Evolutionary conservation across 2,797 vertebrate genomes (phyloP), one percentile per base, ranked within the genome.

Genomic region (Acipenser oxyrinchus): DNA sequence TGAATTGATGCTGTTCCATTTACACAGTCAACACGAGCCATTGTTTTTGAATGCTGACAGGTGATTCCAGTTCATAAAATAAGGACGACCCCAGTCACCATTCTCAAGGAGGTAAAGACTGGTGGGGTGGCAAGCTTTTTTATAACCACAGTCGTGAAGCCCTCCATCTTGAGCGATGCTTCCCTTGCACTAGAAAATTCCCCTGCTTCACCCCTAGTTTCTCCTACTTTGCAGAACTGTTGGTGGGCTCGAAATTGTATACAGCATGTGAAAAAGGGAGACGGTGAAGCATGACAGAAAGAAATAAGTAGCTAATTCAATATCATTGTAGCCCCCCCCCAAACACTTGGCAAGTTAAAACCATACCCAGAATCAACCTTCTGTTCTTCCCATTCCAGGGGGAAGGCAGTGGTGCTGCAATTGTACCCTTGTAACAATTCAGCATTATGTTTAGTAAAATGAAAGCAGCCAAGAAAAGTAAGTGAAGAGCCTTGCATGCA

Each of bases 401-500:
- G n/a, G 53, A 55, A n/a, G 9, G 37, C 6, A 48, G 23, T 8
- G 60, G 59, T 12, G 13, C 37, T 62, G 60, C 48, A 62, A 62
- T 48, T 18, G 12, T 10, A 23, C n/a, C 60, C 60, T 10, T 62
- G 4, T 62, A 62, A 62, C 60, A 62, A 62, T 62, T 12, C 60
- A 37, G 60, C 60, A 23, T 62, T 62, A 18, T 62, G 60, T 48
- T 62, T 48, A 15, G 12, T 60, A 62, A 37, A 62, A 62, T 37
- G 18, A 48, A 48, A 62, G 18, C 18, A 48, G 18, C 60, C n/a
- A 62, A 18, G 12, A 62, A 62, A 62, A 62, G 10, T 3, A 12
- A 48, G 11, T 8, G 8, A 62, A 37, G 18, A 37, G 60, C 13
- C 15, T 62, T 62, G 10, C 18, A 48, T 48, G 8, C 8, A 8